Evolutionary conservation across 2,888 invertebrate genomes (phyloP).

Genomic region (Drosophila picticornis): DNA sequence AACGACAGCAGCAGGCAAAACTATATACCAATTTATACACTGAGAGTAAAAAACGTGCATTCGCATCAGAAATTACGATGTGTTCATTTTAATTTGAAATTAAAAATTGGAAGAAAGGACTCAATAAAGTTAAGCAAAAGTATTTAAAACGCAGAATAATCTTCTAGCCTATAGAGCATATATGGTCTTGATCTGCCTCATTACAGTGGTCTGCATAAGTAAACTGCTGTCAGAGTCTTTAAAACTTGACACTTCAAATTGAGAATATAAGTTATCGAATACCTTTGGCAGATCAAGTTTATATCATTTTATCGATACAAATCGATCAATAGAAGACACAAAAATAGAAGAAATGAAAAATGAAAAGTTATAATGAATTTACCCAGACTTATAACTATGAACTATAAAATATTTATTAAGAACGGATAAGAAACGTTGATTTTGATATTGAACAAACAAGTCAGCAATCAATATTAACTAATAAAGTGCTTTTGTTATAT

Average conservation of each 20-base stretch:
- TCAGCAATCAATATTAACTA: not conserved
- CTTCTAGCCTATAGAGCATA: not conserved
- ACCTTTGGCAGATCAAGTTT: not conserved
- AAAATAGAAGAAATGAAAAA: too few species aligned
- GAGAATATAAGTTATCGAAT: not conserved
- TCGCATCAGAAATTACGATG: not conserved
- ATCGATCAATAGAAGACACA: not conserved
- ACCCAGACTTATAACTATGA: not conserved
- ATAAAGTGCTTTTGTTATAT: not conserved
- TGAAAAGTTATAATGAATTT: too few species aligned
- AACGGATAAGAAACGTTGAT: not conserved
- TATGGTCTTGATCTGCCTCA: not conserved
- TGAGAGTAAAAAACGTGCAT: not conserved
- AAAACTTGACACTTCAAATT: not conserved
- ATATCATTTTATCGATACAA: not conserved
- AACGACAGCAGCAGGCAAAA: constrained; percentile 43
- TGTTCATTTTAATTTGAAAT: too few species aligned
- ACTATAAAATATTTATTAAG: not conserved
- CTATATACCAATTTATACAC: not conserved
- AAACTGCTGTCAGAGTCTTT: not conserved
- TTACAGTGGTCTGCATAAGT: too few species aligned
- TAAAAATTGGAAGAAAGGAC: not conserved
- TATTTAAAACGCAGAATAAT: not conserved
- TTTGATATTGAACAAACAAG: not conserved
- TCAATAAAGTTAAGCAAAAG: not conserved